A percentile compares a stretch with the other conserved stretches of the same genome.
These are phyloP conservation scores for Artibeus jamaicensis DNA, from an alignment of 2,797 vertebrate species.

Conservation along the genomic window DNA sequence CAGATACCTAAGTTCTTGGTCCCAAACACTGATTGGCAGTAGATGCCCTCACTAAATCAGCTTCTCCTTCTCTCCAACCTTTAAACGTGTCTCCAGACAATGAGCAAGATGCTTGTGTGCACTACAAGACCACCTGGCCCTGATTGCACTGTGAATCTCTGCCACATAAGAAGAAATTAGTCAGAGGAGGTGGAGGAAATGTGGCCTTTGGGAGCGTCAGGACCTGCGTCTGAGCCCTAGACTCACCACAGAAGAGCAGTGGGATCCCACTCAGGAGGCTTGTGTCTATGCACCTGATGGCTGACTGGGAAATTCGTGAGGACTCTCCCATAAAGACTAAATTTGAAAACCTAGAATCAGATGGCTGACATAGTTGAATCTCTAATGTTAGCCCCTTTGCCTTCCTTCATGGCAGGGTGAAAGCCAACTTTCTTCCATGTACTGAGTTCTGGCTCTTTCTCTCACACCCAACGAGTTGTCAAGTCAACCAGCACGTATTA, in stretches of 20 bases:
- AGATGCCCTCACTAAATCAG: neutral
- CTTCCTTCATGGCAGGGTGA: neutral
- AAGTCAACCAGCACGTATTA: neutral
- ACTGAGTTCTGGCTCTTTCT: neutral
- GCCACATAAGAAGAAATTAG: neutral
- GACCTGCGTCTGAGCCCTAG: neutral
- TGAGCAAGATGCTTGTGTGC: neutral
- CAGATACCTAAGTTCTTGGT: neutral
- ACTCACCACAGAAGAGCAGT: neutral
- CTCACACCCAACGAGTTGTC: neutral
- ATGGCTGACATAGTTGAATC: neutral
- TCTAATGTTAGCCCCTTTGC: neutral
- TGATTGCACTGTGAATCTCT: neutral
- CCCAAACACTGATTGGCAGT: neutral
- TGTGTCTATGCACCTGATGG: neutral
- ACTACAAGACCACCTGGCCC: neutral
- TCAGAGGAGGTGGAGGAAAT: no score
- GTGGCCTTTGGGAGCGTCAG: neutral
- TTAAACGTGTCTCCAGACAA: neutral
- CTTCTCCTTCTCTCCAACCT: neutral
- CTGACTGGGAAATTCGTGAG: neutral
- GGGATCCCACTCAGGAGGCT: neutral
- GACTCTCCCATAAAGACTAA: neutral
- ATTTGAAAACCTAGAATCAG: neutral
- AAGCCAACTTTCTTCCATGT: neutral